phyloP scores from a whole-genome alignment of 1,140 invertebrate species.

The Sipha flava region DNA sequence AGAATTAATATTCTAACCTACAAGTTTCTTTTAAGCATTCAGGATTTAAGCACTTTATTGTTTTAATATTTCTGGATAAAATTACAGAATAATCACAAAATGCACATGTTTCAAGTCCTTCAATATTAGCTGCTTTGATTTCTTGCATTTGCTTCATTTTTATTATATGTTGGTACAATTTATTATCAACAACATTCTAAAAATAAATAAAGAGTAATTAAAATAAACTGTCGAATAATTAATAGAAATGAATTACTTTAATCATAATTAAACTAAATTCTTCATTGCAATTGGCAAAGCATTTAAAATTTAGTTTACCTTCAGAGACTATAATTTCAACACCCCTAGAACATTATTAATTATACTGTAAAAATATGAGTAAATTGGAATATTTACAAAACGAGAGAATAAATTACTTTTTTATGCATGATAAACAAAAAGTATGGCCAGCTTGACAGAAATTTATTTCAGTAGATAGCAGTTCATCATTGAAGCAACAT shows the following conservation, averaged over 20 bases:
- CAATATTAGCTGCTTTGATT: slow-evolving; percentile 51
- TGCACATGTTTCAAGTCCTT: slow-evolving; percentile 54
- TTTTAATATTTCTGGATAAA: slow-evolving; percentile 49
- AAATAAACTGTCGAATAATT: not conserved
- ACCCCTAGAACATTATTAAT: not conserved
- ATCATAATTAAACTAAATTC: not conserved
- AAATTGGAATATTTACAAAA: too few relatives aligned
- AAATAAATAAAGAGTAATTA: not conserved
- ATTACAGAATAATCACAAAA: slow-evolving; percentile 57
- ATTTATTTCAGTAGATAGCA: not conserved
- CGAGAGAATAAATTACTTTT: slow-evolving; percentile 14
- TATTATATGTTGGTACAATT: not conserved
- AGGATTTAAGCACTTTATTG: slow-evolving; percentile 56
- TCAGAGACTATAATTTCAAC: not conserved
- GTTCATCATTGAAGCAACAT: not conserved
- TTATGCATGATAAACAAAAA: not conserved
- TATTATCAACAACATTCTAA: not conserved
- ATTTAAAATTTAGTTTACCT: not conserved
- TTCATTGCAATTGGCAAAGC: not conserved
- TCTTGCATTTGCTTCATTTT: slow-evolving; percentile 48
- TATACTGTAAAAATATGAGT: not conserved
- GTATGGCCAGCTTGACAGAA: not conserved
- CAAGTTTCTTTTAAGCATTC: slow-evolving; percentile 59
- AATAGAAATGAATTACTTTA: not conserved
- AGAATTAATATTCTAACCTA: slow-evolving; percentile 42